Percentiles rank a stretch among this genome's conserved stretches.
phyloP scores from a whole-genome alignment of 2,888 invertebrate species.

The Drosophila anomelani region DNA sequence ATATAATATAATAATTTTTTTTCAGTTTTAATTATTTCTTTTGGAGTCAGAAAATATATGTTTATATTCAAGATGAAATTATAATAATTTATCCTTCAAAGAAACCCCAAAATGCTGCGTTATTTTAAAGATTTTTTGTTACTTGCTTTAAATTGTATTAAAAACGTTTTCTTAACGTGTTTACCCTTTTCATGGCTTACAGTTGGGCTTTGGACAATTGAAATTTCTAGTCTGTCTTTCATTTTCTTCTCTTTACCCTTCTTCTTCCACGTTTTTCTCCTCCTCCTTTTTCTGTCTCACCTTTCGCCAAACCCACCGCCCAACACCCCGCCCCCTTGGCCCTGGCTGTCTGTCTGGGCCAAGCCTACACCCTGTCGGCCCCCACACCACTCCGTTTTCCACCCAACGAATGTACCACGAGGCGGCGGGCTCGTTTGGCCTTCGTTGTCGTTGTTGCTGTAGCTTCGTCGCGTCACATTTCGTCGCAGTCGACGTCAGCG shows the following conservation, averaged over 20 bases:
- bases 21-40: no score
- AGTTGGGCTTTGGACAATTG: not conserved
- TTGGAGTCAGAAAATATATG: no score
- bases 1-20: no score
- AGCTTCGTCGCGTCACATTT: conserved; percentile 34
- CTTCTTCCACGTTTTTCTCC: not conserved
- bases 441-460: conserved; percentile 36
- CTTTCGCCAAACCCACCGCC: conserved; percentile 5
- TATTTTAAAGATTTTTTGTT: not conserved
- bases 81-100: no score
- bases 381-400: conserved; percentile 5
- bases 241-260: not conserved
- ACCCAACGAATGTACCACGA: conserved; percentile 18
- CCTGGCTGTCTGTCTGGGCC: conserved; percentile 48
- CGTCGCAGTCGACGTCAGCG: conserved; percentile 33
- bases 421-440: conserved; percentile 48
- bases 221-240: not conserved
- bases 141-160: not conserved
- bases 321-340: not conserved
- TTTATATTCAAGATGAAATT: no score
- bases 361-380: conserved; percentile 25
- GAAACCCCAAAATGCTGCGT: no score
- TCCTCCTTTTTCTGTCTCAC: conserved; percentile 1
- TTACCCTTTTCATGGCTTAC: not conserved
- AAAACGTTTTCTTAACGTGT: not conserved